phyloP scores from a whole-genome alignment of 1,140 invertebrate genomes.

The Dendrolimus punctatus region DNA sequence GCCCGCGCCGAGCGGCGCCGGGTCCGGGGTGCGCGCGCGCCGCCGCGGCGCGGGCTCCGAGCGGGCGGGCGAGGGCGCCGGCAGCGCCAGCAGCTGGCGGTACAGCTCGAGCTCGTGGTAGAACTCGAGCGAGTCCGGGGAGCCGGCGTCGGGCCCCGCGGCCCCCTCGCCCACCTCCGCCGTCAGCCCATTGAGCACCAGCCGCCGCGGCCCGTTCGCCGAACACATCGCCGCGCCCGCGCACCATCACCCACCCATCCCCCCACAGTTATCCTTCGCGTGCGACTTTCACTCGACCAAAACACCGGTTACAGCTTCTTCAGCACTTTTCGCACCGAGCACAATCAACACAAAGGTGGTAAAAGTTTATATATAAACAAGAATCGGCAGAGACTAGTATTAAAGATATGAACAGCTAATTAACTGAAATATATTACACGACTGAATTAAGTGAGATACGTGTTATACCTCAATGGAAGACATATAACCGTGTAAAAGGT shows the following conservation, averaged over 20 bases:
- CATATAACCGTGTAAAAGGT: too few relatives aligned
- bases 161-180: conserved; percentile 35
- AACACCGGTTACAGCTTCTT: neutral
- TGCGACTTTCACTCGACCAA: neutral
- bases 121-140: conserved; percentile 46
- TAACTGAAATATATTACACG: too few relatives aligned
- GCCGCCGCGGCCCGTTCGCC: conserved; percentile 48
- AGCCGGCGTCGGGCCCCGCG: conserved; percentile 9
- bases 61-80: conserved; percentile 20
- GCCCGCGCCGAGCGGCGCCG: conserved; percentile 12
- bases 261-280: neutral
- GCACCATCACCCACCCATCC: conserved; percentile 1
- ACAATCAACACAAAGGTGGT: too few relatives aligned
- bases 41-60: conserved; percentile 9
- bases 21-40: conserved; percentile 36
- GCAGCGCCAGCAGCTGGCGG: conserved; percentile 48
- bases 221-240: conserved; percentile 16
- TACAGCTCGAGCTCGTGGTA: conserved; percentile 62
- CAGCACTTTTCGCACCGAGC: too few relatives aligned
- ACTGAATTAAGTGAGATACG: too few relatives aligned
- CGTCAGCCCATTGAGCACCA: conserved; percentile 55
- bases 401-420: too few relatives aligned
- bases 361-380: too few relatives aligned
- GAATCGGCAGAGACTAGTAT: too few relatives aligned
- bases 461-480: too few relatives aligned